phyloP scores from a whole-genome alignment of 2,888 invertebrate genomes.

The Phania funesta region DNA sequence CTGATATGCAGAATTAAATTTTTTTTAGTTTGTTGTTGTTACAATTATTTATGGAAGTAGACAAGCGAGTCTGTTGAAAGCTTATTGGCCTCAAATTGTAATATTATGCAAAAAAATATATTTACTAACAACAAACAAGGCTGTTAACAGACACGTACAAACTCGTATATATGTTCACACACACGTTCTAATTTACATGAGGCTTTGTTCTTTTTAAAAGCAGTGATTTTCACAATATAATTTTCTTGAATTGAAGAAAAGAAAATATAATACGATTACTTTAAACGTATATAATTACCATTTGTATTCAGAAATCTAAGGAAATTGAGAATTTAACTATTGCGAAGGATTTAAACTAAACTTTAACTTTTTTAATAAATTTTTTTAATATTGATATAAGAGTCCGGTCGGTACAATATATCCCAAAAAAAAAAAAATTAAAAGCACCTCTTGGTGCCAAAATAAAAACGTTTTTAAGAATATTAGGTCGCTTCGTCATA shows the following conservation, averaged over 20 bases:
- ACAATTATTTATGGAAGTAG: slow-evolving; percentile 23
- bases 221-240: slow-evolving; percentile 1
- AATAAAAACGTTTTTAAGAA: too few relatives aligned
- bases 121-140: slow-evolving; percentile 27
- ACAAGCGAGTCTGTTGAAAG: slow-evolving; percentile 38
- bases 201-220: not conserved
- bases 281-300: too few relatives aligned
- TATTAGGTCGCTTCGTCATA: too few relatives aligned
- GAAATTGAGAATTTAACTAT: too few relatives aligned
- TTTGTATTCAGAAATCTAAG: too few relatives aligned
- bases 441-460: too few relatives aligned
- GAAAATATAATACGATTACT: not conserved
- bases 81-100: slow-evolving; percentile 37
- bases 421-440: too few relatives aligned
- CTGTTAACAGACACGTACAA: slow-evolving; percentile 3
- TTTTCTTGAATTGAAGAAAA: not conserved
- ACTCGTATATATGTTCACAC: not conserved
- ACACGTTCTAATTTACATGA: not conserved
- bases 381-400: too few relatives aligned
- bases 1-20: slow-evolving; percentile 12
- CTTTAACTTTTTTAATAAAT: too few relatives aligned
- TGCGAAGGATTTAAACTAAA: too few relatives aligned
- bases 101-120: slow-evolving; percentile 49
- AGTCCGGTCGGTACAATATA: too few relatives aligned
- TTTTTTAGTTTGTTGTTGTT: not conserved